Evolutionary conservation across 2,113 vertebrate species (phyloP).

Genomic region (Emydocephalus ijimae): DNA sequence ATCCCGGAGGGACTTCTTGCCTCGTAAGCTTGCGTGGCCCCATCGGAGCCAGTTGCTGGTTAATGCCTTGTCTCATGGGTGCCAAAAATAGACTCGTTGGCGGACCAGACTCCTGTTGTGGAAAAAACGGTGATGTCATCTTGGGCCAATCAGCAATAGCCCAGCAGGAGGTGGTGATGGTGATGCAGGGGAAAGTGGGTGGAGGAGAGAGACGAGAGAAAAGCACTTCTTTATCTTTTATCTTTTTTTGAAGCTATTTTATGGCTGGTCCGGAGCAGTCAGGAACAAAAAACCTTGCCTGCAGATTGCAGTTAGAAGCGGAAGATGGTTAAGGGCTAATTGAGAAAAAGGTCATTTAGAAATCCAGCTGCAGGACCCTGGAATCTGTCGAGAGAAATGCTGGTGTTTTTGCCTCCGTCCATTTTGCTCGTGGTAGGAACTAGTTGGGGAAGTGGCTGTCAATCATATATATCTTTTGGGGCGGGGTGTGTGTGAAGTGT

Average conservation of each 20-base stretch:
- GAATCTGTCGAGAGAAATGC: not conserved
- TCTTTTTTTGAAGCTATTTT: not conserved
- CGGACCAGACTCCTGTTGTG: conserved; percentile 69
- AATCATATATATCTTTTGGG: not conserved
- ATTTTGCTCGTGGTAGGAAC: not conserved
- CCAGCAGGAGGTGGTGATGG: conserved; percentile 43
- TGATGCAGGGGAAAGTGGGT: not conserved
- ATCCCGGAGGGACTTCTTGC: conserved; percentile 2
- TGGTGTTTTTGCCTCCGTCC: not conserved
- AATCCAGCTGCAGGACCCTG: not conserved
- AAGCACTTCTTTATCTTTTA: not conserved
- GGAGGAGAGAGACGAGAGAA: conserved; percentile 17
- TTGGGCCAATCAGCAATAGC: conserved; percentile 74
- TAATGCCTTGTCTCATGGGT: conserved; percentile 55
- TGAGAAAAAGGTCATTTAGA: too few species aligned
- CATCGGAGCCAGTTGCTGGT: conserved; percentile 61
- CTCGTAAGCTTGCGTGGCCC: conserved; percentile 31
- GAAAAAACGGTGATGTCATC: conserved; percentile 79
- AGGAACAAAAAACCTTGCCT: not conserved
- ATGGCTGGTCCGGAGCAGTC: not conserved
- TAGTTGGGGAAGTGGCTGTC: not conserved
- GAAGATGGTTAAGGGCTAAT: not conserved
- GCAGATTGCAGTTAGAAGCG: not conserved
- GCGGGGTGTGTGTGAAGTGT: not conserved
- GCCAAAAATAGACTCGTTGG: conserved; percentile 79